Evolutionary conservation across 1,140 invertebrate genomes (phyloP).

Genomic region (Brachionus paranguensis): DNA sequence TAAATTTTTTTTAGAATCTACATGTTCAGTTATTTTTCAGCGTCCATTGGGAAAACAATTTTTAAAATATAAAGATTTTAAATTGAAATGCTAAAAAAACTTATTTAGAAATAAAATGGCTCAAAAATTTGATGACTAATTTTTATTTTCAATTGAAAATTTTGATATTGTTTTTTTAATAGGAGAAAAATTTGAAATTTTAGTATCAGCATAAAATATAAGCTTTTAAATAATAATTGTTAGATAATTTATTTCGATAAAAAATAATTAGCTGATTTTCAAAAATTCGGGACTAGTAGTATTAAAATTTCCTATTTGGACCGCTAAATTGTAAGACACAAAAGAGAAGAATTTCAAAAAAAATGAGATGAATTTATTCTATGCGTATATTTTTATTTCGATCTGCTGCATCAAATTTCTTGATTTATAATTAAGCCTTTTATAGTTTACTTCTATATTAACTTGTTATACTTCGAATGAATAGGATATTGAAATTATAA

Average conservation of each 20-base stretch:
- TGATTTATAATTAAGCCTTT: background rate
- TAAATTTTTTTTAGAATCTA: too few species aligned
- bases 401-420: background rate
- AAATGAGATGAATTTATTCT: background rate
- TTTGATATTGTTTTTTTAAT: background rate
- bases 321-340: background rate
- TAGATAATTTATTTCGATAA: background rate
- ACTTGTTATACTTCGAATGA: background rate
- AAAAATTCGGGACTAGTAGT: background rate
- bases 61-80: too few species aligned
- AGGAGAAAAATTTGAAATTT: background rate
- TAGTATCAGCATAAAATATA: too few species aligned
- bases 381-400: background rate
- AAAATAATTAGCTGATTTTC: background rate
- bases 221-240: too few species aligned
- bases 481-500: slow-evolving; percentile 1
- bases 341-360: background rate
- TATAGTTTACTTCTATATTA: background rate
- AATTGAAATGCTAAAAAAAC: too few species aligned
- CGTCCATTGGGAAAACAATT: too few species aligned
- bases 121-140: background rate
- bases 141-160: background rate
- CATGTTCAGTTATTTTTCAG: too few species aligned
- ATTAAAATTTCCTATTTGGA: background rate
- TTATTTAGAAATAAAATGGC: too few species aligned